Evolutionary conservation across 2,113 vertebrate genomes (phyloP).

Genomic region (Pelecanoides urinatrix): DNA sequence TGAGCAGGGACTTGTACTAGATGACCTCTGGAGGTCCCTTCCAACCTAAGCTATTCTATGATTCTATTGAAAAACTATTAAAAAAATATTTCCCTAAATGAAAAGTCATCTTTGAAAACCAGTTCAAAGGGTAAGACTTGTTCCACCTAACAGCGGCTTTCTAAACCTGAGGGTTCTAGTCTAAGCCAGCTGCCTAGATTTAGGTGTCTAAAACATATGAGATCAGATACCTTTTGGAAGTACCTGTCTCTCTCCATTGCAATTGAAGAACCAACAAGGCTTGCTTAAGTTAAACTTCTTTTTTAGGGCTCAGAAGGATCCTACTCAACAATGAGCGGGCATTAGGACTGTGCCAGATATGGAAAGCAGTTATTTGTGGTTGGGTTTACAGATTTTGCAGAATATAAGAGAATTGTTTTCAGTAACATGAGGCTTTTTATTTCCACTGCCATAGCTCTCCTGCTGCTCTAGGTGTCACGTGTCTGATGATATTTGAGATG

Average conservation of each 20-base stretch:
- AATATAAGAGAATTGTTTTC: neutral
- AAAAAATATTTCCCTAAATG: neutral
- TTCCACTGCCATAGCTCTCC: neutral
- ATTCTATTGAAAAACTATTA: neutral
- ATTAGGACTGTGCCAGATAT: neutral
- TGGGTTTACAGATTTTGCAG: neutral
- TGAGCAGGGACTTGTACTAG: neutral
- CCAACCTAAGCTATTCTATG: neutral
- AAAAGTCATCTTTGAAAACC: neutral
- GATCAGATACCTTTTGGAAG: neutral
- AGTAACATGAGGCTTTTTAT: neutral
- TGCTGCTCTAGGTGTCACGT: neutral
- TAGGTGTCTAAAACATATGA: neutral
- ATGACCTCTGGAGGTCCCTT: neutral
- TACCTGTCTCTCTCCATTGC: neutral
- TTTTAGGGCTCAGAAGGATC: neutral
- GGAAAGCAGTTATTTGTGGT: neutral
- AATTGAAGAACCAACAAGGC: neutral
- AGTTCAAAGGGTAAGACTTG: neutral
- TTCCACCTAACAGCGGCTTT: neutral
- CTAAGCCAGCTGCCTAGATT: neutral
- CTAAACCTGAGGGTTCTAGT: neutral
- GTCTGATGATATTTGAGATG: neutral
- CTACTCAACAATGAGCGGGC: neutral
- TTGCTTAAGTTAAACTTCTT: neutral